Conservation (phyloP, 2,888 invertebrate genomes). For the Timema cristinae region DNA sequence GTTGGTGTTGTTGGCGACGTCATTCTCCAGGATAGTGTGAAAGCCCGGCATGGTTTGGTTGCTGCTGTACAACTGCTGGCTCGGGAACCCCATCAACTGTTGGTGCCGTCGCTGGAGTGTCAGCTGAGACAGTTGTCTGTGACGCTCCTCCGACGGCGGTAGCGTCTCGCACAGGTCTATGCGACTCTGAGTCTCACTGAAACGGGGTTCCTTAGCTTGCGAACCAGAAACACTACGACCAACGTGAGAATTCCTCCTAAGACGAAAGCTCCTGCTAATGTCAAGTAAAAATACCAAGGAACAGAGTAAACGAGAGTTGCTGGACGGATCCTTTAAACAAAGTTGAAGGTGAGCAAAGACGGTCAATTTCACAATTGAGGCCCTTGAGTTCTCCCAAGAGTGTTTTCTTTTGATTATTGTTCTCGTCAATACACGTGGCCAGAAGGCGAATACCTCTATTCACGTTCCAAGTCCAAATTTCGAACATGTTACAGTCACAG, state of each 20-base stretch:
- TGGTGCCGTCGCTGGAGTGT: constrained; percentile 3
- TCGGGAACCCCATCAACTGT: constrained; percentile 10
- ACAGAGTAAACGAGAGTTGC: not conserved
- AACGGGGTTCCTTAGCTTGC: not conserved
- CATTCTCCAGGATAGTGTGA: not conserved
- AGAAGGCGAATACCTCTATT: constrained; percentile 10
- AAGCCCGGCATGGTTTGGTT: constrained; percentile 4
- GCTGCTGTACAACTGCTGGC: constrained; percentile 14
- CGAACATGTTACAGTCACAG: constrained; percentile 22
- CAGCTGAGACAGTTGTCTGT: not conserved
- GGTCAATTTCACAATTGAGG: not conserved
- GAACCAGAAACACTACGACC: not conserved
- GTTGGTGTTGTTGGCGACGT: not conserved
- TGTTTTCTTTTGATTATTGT: not conserved
- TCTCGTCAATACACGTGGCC: constrained; percentile 17
- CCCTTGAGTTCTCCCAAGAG: not conserved
- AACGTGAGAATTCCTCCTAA: not conserved
- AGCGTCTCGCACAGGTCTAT: constrained; percentile 10
- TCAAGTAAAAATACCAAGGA: constrained; percentile 3
- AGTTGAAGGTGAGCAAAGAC: not conserved
- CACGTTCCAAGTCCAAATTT: constrained; percentile 19
- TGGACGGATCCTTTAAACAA: not conserved
- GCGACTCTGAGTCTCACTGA: constrained; percentile 3
- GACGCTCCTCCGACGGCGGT: constrained; percentile 3
- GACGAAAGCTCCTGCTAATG: not conserved